Evolutionary conservation across 2,888 invertebrate genomes (phyloP).

Genomic region (Pollenia angustigena): DNA sequence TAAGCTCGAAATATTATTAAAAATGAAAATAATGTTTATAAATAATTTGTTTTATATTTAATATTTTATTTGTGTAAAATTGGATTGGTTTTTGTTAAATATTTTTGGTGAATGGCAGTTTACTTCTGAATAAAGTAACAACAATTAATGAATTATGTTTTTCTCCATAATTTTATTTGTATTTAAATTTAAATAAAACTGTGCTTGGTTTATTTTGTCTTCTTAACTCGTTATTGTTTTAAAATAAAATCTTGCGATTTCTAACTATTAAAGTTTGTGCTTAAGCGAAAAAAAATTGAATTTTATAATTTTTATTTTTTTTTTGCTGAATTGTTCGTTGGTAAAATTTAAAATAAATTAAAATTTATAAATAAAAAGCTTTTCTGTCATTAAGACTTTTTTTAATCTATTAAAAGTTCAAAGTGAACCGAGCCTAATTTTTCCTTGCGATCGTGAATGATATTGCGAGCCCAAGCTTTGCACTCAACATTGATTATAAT

Average conservation of each 20-base stretch:
- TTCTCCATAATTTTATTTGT: constrained; percentile 18
- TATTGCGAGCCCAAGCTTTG: constrained; percentile 89
- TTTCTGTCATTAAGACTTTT: not conserved
- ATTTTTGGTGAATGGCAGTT: constrained; percentile 74
- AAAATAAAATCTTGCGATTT: constrained; percentile 12
- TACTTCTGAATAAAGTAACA: constrained; percentile 72
- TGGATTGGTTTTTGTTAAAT: constrained; percentile 61
- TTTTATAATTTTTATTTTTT: not conserved
- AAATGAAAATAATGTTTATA: constrained; percentile 27
- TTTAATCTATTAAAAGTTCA: constrained; percentile 87
- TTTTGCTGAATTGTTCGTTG: constrained; percentile 43
- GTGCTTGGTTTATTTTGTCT: not conserved
- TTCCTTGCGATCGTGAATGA: constrained; percentile 88
- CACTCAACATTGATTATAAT: constrained; percentile 88
- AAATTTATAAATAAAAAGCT: constrained; percentile 52
- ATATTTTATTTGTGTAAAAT: constrained; percentile 29
- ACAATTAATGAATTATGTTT: constrained; percentile 36
- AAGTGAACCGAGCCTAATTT: constrained; percentile 90
- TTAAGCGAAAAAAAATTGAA: constrained; percentile 15
- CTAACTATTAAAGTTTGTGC: constrained; percentile 43
- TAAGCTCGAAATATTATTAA: constrained; percentile 37
- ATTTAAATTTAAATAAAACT: constrained; percentile 17
- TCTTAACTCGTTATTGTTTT: not conserved
- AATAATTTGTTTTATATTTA: not conserved
- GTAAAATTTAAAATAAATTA: constrained; percentile 54